Evolutionary conservation across 2,797 vertebrate species (phyloP), one percentile per base, ranked within the genome.

Genomic region (Bufotes viridis): DNA sequence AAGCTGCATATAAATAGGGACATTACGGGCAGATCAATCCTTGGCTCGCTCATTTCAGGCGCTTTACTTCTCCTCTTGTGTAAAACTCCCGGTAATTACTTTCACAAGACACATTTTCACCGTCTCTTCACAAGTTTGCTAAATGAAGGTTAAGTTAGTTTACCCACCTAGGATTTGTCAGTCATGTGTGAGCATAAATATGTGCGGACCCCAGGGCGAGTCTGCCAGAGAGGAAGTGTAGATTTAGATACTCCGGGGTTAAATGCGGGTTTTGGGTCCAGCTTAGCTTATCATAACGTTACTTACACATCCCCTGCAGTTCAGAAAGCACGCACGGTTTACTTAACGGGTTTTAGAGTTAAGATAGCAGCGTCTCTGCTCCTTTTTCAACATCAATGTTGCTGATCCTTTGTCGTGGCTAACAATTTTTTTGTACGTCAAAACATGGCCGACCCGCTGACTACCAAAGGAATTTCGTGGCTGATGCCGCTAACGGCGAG

Each of bases 111-210:
- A 93, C 96, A 93, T 96, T 97, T 96, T 96, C 95, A 95, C 97
- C 96, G 97, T 96, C 96, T 96, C 96, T 96, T 97, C 91, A 93
- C 96, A 95, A 96, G 94, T 97, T 97, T 97, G 95, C 96, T 97
- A 98, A 97, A 99, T 99, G 97, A 98, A 99, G 98, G 98, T 99
- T 99, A 99, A 98, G 97, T 99, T 99, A 98, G 97, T 97, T 99
- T 98, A 99, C 97, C 97, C 97, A 96, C 95, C 95, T 94, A 94
- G 96, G 97, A 97, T 98, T 97, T 97, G 98, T 97, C 95, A 96
- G 96, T 96, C 98, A 99, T 99, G 98, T 96, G 97, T 96, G 96
- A 96, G 98, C 98, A 99, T 99, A 99, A 98, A 97, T 78, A 97
- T 97, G 96, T 94, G 93, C 92, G 94, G 94, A 94, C 95, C 95